Evolutionary conservation across 2,797 vertebrate species (phyloP).

Genomic region (Arnoldichthys spilopterus): DNA sequence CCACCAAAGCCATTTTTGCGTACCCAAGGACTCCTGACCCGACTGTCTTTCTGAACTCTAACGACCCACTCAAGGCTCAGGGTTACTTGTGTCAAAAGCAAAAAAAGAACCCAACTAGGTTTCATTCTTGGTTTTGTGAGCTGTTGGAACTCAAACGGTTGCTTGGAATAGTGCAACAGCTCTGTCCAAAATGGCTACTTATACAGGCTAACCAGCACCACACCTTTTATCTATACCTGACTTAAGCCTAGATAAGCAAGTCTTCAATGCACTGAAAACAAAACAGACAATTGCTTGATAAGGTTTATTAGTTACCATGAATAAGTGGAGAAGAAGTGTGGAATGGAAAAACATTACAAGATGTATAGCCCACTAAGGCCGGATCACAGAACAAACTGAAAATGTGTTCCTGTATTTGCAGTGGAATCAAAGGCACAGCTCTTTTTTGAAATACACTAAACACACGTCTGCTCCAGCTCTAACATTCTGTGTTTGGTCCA

Average conservation of each 20-base stretch:
- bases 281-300: not conserved
- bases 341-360: conserved; percentile 5
- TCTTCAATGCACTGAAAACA: conserved; percentile 12
- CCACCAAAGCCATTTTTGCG: not conserved
- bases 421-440: not conserved
- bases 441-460: not conserved
- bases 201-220: conserved; percentile 7
- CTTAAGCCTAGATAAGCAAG: not conserved
- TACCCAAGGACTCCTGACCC: too few species aligned
- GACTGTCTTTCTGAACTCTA: not conserved
- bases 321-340: not conserved
- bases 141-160: not conserved
- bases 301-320: conserved; percentile 15
- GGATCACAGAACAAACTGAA: not conserved
- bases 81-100: not conserved
- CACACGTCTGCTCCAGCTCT: not conserved
- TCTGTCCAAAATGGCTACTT: not conserved
- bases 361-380: not conserved
- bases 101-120: conserved; percentile 12
- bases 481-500: not conserved
- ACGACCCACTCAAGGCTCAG: not conserved
- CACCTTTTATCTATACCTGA: conserved; percentile 1
- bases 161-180: not conserved
- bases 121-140: conserved; percentile 18
- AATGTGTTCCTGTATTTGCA: conserved; percentile 14